phyloP scores from a whole-genome alignment of 2,888 invertebrate genomes.

The Dicranocentrus wangi region DNA sequence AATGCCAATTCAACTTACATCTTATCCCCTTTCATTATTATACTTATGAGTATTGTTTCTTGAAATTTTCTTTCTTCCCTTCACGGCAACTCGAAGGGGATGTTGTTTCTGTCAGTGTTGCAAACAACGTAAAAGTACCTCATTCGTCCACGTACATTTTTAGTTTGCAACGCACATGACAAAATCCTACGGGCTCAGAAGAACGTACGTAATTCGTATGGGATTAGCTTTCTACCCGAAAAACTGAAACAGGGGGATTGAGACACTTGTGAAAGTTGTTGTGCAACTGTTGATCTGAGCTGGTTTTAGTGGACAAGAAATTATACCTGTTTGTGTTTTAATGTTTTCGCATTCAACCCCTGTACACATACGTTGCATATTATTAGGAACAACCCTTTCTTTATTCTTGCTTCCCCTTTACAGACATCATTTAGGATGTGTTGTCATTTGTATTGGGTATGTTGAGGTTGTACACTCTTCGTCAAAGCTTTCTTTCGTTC shows the following conservation, averaged over 20 bases:
- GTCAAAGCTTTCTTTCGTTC: neutral
- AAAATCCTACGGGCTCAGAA: neutral
- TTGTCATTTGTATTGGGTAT: neutral
- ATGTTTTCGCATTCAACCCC: too few relatives aligned
- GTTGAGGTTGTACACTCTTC: neutral
- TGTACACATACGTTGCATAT: neutral
- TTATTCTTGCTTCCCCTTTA: neutral
- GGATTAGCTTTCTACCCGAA: slow-evolving; percentile 20
- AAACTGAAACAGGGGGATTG: slow-evolving; percentile 26
- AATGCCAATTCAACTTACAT: slow-evolving; percentile 14
- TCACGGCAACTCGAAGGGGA: neutral
- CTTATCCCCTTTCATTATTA: neutral
- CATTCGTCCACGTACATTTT: too few relatives aligned
- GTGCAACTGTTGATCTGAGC: neutral
- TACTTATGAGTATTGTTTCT: neutral
- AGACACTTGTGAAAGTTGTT: slow-evolving; percentile 48
- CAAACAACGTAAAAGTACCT: slow-evolving; percentile 4
- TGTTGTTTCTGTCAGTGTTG: neutral
- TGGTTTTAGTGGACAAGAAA: neutral
- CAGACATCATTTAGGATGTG: neutral
- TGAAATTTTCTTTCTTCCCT: neutral
- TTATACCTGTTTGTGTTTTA: slow-evolving; percentile 2
- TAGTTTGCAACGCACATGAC: neutral
- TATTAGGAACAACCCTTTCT: neutral
- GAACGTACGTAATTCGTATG: neutral